Conservation (phyloP, 1,140 invertebrate genomes). For the Drosophila tropicalis region DNA sequence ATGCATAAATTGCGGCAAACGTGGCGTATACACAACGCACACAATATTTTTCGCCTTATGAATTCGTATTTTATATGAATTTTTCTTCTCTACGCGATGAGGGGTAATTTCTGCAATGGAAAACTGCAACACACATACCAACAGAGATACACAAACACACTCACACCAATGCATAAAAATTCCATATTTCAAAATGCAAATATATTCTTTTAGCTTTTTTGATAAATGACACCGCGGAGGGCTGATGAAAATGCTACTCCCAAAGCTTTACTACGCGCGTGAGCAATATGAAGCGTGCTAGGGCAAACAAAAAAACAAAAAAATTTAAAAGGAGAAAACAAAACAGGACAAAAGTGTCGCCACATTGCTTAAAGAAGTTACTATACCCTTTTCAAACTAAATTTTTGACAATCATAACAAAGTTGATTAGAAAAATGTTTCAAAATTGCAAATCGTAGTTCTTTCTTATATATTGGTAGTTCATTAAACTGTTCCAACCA, state of each 20-base stretch:
- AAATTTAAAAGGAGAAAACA: not conserved
- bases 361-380: not conserved
- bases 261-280: slow-evolving; percentile 47
- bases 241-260: slow-evolving; percentile 72
- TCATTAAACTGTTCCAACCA: no score
- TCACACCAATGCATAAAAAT: slow-evolving; percentile 81
- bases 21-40: slow-evolving; percentile 73
- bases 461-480: no score
- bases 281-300: slow-evolving; percentile 75
- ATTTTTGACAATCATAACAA: no score
- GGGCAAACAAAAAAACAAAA: slow-evolving; percentile 16
- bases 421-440: no score
- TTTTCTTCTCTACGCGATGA: slow-evolving; percentile 39
- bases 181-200: slow-evolving; percentile 80
- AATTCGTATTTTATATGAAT: slow-evolving; percentile 80
- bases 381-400: not conserved
- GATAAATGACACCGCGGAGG: slow-evolving; percentile 80
- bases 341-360: not conserved
- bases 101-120: slow-evolving; percentile 65
- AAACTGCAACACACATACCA: slow-evolving; percentile 65
- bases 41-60: slow-evolving; percentile 79
- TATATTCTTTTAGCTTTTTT: slow-evolving; percentile 82
- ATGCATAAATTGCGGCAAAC: slow-evolving; percentile 75
- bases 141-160: slow-evolving; percentile 2
- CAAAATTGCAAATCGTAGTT: no score